Evolutionary conservation across 1,140 invertebrate species (phyloP), one percentile per base, ranked within the genome.

Genomic region (Anastrepha obliqua): DNA sequence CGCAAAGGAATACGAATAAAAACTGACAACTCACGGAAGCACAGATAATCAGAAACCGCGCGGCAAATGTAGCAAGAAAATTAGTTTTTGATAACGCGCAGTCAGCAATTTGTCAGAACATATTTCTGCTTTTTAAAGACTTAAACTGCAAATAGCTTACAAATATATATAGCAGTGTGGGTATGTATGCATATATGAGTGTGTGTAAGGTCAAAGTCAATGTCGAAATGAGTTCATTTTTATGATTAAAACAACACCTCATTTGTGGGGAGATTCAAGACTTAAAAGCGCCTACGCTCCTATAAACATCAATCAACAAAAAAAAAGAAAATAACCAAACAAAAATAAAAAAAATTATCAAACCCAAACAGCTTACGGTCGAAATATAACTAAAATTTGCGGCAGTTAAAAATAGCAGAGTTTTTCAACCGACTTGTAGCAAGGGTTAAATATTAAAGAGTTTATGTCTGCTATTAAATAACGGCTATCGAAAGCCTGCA

Each of bases 161-260:
- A 74, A 17, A 74, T n/a, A 29, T 29, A 29, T 65, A 65, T 65
- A 29, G 20, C 60, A 4, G 7, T 13, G 15, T 17, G 15, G 11
- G 15, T 15, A 13, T 62, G 15, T 17, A n/a, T 62, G 15, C 60
- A 62, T 62, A 17, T 13, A 62, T 62, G 17, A 6, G 64, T 13
- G 67, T 74, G 65, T 29, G 29, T 29, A 67, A 67, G 65, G 65
- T 67, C 65, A 67, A 67, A 67, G 29, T 67, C 65, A 20, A 67
- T 3, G 7, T 1, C 29, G 65, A 42, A 67, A 39, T 20, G 29
- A 65, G 13, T 67, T 67, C 8, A 67, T 39, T 67, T 67, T 67
- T 3, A 8, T 42, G 29, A 67, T 42, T 11, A 29, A 67, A 67
- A 20, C 65, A 67, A 67, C 65, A 42, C n/a, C 65, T 67, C 39